Evolutionary conservation across 2,888 invertebrate species (phyloP).

Genomic region (Scelioninae gen. 1): DNA sequence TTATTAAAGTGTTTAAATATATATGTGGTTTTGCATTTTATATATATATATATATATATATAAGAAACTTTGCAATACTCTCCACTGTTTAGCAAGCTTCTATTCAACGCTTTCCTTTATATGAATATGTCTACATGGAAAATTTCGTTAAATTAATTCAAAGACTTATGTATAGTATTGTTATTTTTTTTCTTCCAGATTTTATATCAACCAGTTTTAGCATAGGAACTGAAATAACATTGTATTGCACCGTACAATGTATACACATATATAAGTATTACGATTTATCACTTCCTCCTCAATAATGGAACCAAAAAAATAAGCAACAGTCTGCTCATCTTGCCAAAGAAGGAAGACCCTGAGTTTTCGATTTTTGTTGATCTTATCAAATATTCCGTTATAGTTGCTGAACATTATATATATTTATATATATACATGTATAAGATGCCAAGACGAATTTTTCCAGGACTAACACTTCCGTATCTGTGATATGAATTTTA

Average conservation of each 20-base stretch:
- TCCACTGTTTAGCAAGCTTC: neutral
- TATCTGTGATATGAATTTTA: constrained; percentile 71
- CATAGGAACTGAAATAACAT: constrained; percentile 29
- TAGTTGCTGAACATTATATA: too few species aligned
- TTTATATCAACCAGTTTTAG: constrained; percentile 24
- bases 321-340: constrained; percentile 46
- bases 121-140: constrained; percentile 12
- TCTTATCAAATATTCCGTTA: constrained; percentile 34
- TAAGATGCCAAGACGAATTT: constrained; percentile 71
- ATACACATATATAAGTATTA: constrained; percentile 33
- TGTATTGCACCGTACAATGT: constrained; percentile 15
- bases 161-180: neutral
- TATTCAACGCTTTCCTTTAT: neutral
- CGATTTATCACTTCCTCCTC: constrained; percentile 34
- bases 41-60: neutral
- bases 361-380: constrained; percentile 60
- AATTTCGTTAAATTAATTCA: constrained; percentile 20
- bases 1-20: too few species aligned
- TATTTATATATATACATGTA: too few species aligned
- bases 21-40: too few species aligned
- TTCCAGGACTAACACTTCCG: constrained; percentile 70
- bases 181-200: constrained; percentile 10
- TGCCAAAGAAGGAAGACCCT: constrained; percentile 58
- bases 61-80: constrained; percentile 15
- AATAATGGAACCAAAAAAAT: constrained; percentile 53